Conservation (phyloP, 2,797 vertebrate species). For the Sebastes taczanowskii region DNA sequence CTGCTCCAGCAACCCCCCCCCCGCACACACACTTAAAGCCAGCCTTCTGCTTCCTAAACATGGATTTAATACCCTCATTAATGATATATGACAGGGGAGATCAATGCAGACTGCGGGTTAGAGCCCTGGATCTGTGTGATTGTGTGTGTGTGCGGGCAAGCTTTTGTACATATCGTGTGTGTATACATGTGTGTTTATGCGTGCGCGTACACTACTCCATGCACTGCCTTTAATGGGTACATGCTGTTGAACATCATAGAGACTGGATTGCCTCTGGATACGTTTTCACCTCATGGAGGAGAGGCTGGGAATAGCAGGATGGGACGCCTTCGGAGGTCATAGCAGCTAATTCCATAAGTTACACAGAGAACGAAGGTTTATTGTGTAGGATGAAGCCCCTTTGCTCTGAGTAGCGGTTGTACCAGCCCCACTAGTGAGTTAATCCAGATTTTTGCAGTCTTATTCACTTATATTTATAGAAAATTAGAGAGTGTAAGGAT, state of each 20-base stretch:
- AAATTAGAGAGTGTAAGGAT: neutral
- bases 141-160: slow-evolving; percentile 5
- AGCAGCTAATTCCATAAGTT: slow-evolving; percentile 27
- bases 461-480: neutral
- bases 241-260: slow-evolving; percentile 94
- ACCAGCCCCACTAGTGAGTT: neutral
- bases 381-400: neutral
- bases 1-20: slow-evolving; percentile 81
- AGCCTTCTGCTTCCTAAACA: slow-evolving; percentile 94
- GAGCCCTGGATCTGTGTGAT: slow-evolving; percentile 76
- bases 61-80: slow-evolving; percentile 99
- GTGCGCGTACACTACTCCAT: slow-evolving; percentile 55
- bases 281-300: slow-evolving; percentile 73
- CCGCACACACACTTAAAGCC: slow-evolving; percentile 83
- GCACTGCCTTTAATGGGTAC: slow-evolving; percentile 90
- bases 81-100: slow-evolving; percentile 99
- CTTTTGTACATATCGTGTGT: slow-evolving; percentile 35
- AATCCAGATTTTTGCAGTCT: neutral
- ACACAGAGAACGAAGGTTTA: slow-evolving; percentile 6
- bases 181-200: slow-evolving; percentile 10
- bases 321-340: slow-evolving; percentile 43
- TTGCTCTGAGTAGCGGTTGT: neutral
- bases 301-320: slow-evolving; percentile 52
- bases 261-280: slow-evolving; percentile 88
- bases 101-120: slow-evolving; percentile 92